Percentiles rank a stretch among this genome's conserved stretches.
These are phyloP conservation scores for Synergus gifuensis DNA, from an alignment of 2,888 invertebrate species.

Conservation along the genomic window DNA sequence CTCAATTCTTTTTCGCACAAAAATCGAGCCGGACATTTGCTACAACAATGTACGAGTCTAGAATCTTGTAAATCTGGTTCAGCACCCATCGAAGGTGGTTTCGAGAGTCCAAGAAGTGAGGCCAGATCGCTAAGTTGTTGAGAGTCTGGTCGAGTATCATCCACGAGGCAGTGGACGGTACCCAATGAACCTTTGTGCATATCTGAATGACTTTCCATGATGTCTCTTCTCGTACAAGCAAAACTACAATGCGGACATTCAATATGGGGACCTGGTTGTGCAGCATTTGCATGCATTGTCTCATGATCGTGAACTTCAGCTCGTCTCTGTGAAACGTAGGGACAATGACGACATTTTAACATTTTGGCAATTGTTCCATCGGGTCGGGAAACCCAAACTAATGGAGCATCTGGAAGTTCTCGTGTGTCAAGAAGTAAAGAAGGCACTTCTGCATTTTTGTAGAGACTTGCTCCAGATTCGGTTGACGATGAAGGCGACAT, in stretches of 20 bases:
- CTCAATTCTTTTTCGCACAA: slow-evolving; percentile 86
- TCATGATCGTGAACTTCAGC: slow-evolving; percentile 91
- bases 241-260: slow-evolving; percentile 90
- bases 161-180: slow-evolving; percentile 85
- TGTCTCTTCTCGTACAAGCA: slow-evolving; percentile 85
- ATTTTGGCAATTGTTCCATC: slow-evolving; percentile 87
- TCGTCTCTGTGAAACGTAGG: slow-evolving; percentile 89
- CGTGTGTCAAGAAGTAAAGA: slow-evolving; percentile 77
- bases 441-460: slow-evolving; percentile 59
- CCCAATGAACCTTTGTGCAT: slow-evolving; percentile 86
- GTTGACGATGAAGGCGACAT: slow-evolving; percentile 65
- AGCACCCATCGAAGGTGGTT: slow-evolving; percentile 63
- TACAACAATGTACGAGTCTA: slow-evolving; percentile 84
- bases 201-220: slow-evolving; percentile 86
- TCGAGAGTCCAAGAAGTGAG: slow-evolving; percentile 66
- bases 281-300: slow-evolving; percentile 83
- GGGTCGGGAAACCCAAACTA: slow-evolving; percentile 86
- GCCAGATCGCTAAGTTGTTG: slow-evolving; percentile 70
- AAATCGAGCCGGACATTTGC: slow-evolving; percentile 91
- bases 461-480: slow-evolving; percentile 44
- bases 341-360: slow-evolving; percentile 91
- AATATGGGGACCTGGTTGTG: slow-evolving; percentile 78
- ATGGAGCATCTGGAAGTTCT: slow-evolving; percentile 82
- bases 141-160: slow-evolving; percentile 81
- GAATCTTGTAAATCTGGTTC: slow-evolving; percentile 71